Base-by-base conservation (phyloP, 2,113 vertebrate species). In the Proterorhinus semilunaris region DNA sequence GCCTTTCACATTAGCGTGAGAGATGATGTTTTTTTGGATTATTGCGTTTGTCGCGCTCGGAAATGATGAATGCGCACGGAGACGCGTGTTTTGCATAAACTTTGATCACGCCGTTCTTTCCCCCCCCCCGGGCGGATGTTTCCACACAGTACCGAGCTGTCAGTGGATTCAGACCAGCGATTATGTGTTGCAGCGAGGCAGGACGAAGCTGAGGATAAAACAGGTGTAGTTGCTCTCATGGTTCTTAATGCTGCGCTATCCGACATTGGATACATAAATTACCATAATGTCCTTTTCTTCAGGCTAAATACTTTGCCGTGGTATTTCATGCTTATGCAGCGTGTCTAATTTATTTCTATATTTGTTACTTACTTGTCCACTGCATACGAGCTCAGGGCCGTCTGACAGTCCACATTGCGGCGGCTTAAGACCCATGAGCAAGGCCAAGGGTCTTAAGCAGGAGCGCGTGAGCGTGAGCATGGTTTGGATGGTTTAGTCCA, bases 81-180 rank as follows among this genome's bases (percentile, higher is more conserved):
- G 53, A 55, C 53, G 27, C 17, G 9, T 55, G 13, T 55, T 55
- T 55, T 55, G 17, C 53, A 55, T 55, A 55, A 21, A 55, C 53
- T 55, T 55, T 55, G 53, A 55, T 55, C 53, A 55, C 5, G 17
- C 53, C 27, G 5, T 27, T 55, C 50, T 54, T 17, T 54, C 17
- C 52, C 27, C 52, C 17, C 52, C 27, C 52, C 52, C 52, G 10
- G 52, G 53, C 53, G 27, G 17, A 55, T 27, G 27, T 55, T 21
- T 10, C 53, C 17, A 5, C 10, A 7, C 53, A 27, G 21, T 55
- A 55, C 52, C 27, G 16, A 1, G 9, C 52, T 10, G 52, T 53
- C 52, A 53, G 52, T 17, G 16, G 21, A 16, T 4, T 8, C 52
- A 27, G 51, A 27, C 53, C 53, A 10, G 17, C 11, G 53, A 55